phyloP scores from a whole-genome alignment of 1,140 invertebrate species.

The Samia ricini region DNA sequence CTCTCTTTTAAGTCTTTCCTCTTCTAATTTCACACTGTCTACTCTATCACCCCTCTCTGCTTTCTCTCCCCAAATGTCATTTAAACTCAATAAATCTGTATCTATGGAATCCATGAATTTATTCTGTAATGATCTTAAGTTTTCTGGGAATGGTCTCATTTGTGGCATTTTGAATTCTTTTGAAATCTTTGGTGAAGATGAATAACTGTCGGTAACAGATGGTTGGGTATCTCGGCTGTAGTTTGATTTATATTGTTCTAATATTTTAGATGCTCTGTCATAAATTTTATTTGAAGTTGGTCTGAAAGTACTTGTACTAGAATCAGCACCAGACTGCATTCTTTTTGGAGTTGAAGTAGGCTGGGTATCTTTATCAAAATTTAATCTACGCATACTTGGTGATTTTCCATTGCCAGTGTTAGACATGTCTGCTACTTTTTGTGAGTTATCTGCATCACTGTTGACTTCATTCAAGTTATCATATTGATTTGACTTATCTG shows the following conservation, averaged over 20 bases:
- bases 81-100: slow-evolving; percentile 73
- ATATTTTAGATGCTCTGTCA: slow-evolving; percentile 57
- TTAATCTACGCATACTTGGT: slow-evolving; percentile 50
- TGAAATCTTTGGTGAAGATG: slow-evolving; percentile 33
- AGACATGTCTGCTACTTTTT: background rate
- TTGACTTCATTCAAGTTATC: slow-evolving; percentile 19
- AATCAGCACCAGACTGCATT: slow-evolving; percentile 34
- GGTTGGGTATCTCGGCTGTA: slow-evolving; percentile 38
- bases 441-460: background rate
- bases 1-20: slow-evolving; percentile 86
- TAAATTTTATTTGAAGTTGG: slow-evolving; percentile 65
- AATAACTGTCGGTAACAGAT: slow-evolving; percentile 42
- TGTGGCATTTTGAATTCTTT: slow-evolving; percentile 69
- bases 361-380: slow-evolving; percentile 65
- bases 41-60: slow-evolving; percentile 50
- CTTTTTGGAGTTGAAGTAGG: slow-evolving; percentile 67
- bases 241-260: slow-evolving; percentile 63
- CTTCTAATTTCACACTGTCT: slow-evolving; percentile 82
- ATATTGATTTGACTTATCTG: slow-evolving; percentile 26
- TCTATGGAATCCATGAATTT: slow-evolving; percentile 56
- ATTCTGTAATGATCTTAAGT: slow-evolving; percentile 39
- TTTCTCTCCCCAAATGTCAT: slow-evolving; percentile 77
- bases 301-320: slow-evolving; percentile 30
- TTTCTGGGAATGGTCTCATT: slow-evolving; percentile 55
- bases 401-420: slow-evolving; percentile 37